Percentiles rank a stretch among this genome's conserved stretches.
Evolutionary conservation across 2,888 invertebrate genomes (phyloP).

Genomic region (Myathropa florea): DNA sequence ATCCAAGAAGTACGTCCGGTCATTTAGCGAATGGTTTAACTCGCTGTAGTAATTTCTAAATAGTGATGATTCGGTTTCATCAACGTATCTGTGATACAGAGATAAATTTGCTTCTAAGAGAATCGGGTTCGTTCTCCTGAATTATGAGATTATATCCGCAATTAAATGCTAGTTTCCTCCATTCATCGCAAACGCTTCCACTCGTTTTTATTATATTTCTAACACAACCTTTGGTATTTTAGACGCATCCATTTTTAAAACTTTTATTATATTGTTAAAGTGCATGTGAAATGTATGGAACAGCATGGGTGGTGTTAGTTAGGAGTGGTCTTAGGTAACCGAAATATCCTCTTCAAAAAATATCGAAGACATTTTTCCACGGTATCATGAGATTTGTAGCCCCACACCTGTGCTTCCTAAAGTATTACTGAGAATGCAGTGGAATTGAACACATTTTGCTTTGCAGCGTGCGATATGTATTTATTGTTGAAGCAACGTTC

Average conservation of each 20-base stretch:
- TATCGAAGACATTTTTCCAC: not conserved
- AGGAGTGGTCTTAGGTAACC: too few relatives aligned
- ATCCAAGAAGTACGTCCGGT: not conserved
- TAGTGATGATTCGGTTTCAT: not conserved
- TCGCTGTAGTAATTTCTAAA: constrained; percentile 6
- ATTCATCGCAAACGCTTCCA: not conserved
- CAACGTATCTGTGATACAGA: not conserved
- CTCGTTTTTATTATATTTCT: not conserved
- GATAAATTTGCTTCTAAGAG: not conserved
- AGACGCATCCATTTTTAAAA: not conserved
- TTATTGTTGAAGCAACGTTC: not conserved
- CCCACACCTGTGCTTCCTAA: too few relatives aligned
- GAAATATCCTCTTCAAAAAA: not conserved
- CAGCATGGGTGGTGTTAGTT: too few relatives aligned
- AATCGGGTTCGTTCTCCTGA: not conserved
- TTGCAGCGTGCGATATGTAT: not conserved
- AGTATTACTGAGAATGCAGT: not conserved
- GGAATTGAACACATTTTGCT: not conserved
- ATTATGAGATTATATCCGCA: not conserved
- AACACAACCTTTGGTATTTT: not conserved
- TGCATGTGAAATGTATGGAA: too few relatives aligned
- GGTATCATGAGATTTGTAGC: too few relatives aligned
- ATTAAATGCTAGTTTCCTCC: not conserved
- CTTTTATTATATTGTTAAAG: not conserved
- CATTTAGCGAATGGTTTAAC: not conserved